A percentile compares a stretch with the other conserved stretches of the same genome.
These are phyloP conservation scores for Onchidella celtica DNA, from an alignment of 2,888 invertebrate genomes.

Conservation along the genomic window DNA sequence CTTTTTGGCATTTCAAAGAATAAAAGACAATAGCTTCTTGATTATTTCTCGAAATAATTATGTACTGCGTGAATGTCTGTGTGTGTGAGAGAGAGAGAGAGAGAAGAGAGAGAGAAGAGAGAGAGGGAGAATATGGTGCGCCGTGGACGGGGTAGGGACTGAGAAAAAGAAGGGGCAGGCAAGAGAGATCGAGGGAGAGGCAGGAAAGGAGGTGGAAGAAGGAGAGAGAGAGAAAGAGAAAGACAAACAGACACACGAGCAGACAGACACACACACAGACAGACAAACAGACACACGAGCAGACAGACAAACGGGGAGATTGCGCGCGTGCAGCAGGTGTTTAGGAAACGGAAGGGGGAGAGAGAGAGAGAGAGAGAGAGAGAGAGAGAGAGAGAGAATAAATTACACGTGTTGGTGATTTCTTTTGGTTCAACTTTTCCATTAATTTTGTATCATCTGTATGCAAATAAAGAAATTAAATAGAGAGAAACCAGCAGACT, in stretches of 20 bases:
- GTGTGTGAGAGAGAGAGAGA: too few relatives aligned
- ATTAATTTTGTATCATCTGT: too few relatives aligned
- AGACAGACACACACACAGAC: conserved; percentile 7
- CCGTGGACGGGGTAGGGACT: too few relatives aligned
- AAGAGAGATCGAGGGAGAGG: background rate
- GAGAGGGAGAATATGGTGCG: background rate
- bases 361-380: conserved; percentile 25
- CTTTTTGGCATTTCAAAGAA: too few relatives aligned
- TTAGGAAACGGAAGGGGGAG: background rate
- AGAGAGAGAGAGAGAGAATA: conserved; percentile 1
- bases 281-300: background rate
- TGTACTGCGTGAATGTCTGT: too few relatives aligned
- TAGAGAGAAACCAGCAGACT: too few relatives aligned
- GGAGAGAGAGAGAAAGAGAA: background rate
- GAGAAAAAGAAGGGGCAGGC: conserved; percentile 12
- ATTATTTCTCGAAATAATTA: too few relatives aligned
- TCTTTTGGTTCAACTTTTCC: too few relatives aligned
- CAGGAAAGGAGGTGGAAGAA: background rate
- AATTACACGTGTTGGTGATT: too few relatives aligned
- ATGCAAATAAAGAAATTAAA: too few relatives aligned
- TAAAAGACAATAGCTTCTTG: too few relatives aligned
- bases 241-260: background rate
- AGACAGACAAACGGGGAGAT: background rate
- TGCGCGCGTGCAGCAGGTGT: too few relatives aligned
- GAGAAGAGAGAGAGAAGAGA: background rate